Evolutionary conservation across 2,113 vertebrate species (phyloP), one percentile per base, ranked within the genome.

Genomic region (Gallinago jamesoni): DNA sequence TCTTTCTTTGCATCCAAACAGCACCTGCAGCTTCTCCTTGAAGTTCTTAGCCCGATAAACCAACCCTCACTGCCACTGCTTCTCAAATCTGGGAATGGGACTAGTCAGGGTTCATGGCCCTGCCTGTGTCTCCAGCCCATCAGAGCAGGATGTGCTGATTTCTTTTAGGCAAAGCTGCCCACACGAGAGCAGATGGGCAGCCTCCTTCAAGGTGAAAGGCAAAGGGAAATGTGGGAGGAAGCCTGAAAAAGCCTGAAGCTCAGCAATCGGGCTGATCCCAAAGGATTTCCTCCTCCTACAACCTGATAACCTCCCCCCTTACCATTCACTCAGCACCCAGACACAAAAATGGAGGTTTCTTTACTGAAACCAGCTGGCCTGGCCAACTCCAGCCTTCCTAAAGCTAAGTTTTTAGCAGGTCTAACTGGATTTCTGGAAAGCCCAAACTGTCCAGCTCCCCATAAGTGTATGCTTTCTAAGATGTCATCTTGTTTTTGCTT

Each of bases 161-260:
- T 9, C 28, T 56, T 37, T 6, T 2, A 47, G 70, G 20, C 48
- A 53, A 50, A 81, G 43, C 39, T 88, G 24, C 21, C 53, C 20
- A 33, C 33, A 30, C 0, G 0, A 47, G 35, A 52, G 68, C 68
- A 73, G 64, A 91, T 35, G 39, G 0, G 0, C 69, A 73, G 55
- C 30, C 27, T 85, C 73, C 68, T 81, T 77, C 74, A 83, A 72
- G 62, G 52, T 78, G 66, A 86, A 89, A 94, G 39, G 59, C 80
- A 91, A 86, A 91, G 33, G 21, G 55, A 95, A 78, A 81, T 9
- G 7, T 13, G 15, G 45, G 59, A 91, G 43, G 73, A 89, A 78
- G 35, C 14, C 60, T 67, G 45, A 89, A 64, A 33, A 87, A 78
- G 30, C 13, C 60, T 67, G 45, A 89, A 64, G 33, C 23, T 84